Conservation (phyloP, 2,888 invertebrate species). For the Zygogramma bicolorata region DNA sequence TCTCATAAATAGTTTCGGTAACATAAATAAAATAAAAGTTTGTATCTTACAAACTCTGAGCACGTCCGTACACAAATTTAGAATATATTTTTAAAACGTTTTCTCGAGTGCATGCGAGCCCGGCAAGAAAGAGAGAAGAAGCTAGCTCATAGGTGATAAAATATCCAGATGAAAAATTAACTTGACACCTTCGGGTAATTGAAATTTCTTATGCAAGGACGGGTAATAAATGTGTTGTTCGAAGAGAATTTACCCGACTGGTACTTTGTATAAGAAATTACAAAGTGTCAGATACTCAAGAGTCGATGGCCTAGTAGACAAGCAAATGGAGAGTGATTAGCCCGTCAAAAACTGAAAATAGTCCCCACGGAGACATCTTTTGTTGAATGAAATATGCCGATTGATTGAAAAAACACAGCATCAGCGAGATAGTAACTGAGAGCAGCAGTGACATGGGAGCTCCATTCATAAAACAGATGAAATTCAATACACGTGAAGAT, state of each 20-base stretch:
- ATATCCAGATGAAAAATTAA: background rate
- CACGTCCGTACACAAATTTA: background rate
- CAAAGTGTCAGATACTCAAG: background rate
- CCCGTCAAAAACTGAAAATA: background rate
- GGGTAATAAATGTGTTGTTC: background rate
- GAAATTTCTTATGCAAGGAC: conserved; percentile 2
- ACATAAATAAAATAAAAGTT: background rate
- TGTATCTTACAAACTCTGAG: background rate
- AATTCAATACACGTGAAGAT: too few species aligned
- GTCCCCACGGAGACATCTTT: background rate
- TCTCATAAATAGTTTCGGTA: background rate
- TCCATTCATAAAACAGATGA: too few species aligned
- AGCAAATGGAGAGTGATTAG: background rate
- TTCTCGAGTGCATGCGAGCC: background rate
- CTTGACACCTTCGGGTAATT: background rate
- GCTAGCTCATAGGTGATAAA: conserved; percentile 1
- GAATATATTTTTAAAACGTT: conserved; percentile 5
- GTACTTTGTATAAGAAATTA: background rate
- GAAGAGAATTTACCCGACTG: background rate
- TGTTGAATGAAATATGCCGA: background rate
- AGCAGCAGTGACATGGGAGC: too few species aligned
- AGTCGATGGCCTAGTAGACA: background rate
- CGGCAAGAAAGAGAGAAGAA: too few species aligned
- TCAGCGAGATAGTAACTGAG: too few species aligned
- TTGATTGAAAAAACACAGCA: background rate